Evolutionary conservation across 2,797 vertebrate genomes (phyloP), one percentile per base, ranked within the genome.

Genomic region (Malacoraja senta): DNA sequence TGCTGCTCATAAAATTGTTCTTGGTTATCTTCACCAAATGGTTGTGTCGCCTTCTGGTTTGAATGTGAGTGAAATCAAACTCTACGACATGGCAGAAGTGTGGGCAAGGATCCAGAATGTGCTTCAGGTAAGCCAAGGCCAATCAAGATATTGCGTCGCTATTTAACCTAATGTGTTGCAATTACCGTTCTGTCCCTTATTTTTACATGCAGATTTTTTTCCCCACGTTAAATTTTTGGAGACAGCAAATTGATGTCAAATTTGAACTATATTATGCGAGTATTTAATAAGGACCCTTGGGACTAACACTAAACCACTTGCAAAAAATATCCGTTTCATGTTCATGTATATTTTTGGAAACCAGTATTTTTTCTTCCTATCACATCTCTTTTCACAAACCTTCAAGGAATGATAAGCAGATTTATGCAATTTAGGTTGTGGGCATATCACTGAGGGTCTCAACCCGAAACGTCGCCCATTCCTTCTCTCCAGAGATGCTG

Each of bases 81-180:
- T 99, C 24, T 99, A 99, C 0, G 99, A 99, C 94, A 99, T 99
- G 96, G 98, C 98, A 0, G 99, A 99, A 0, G 99, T 99, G 93
- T 99, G 98, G 94, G 98, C 98, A 95, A 99, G 99, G 96, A 99
- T 99, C 95, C 99, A 99, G 95, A 96, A 98, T 0, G 99, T 99
- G 93, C 96, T 99, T 93, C 98, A 99, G 98, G 99, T 99, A 95
- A 95, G 61, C 7, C 21, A 44, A 65, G 26, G 9, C 3, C 32
- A 91, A 44, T 91, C 3, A 72, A 58, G 10, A 0, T 91, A 65
- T 9, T 29, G 15, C 10, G 35, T 35, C 26, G 1, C 53, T 35
- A 68, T 15, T 88, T 68, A 2, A 35, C 8, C 10, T 26, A 6
- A 26, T n/a, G 24, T 84, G 81, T 7, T 79, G 26, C 12, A 61